Percentiles rank a stretch among this genome's conserved stretches.
phyloP scores from a whole-genome alignment of 2,113 vertebrate species.

The Hypocryptadius cinnamomeus region DNA sequence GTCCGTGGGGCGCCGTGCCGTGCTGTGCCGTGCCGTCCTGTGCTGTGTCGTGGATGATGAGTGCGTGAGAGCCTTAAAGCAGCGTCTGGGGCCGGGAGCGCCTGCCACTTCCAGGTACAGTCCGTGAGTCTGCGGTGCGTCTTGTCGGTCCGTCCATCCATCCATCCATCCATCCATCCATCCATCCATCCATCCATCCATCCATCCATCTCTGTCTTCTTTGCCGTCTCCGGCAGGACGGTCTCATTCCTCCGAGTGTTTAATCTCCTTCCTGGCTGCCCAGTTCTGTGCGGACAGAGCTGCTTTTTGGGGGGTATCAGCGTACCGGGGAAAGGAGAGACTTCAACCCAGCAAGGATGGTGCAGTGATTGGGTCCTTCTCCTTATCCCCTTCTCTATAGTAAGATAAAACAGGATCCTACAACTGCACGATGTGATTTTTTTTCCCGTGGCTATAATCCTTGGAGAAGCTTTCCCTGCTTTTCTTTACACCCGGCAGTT shows the following conservation, averaged over 20 bases:
- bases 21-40: rapidly evolving
- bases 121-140: neutral
- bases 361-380: neutral
- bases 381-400: neutral
- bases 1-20: rapidly evolving
- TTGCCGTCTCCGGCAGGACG: no score
- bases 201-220: neutral
- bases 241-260: neutral
- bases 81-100: neutral
- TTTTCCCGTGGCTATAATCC: neutral
- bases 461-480: neutral
- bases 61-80: neutral
- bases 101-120: neutral
- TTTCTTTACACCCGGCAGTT: neutral
- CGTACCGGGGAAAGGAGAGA: neutral
- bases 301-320: neutral
- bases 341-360: neutral
- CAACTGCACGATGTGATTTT: no score
- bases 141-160: rapidly evolving
- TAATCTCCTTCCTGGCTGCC: neutral
- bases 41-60: neutral
- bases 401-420: neutral
- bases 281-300: neutral
- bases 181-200: neutral
- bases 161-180: neutral